These are phyloP conservation scores for Acleris laterana DNA, from an alignment of 2,888 invertebrate genomes.

Conservation along the genomic window DNA sequence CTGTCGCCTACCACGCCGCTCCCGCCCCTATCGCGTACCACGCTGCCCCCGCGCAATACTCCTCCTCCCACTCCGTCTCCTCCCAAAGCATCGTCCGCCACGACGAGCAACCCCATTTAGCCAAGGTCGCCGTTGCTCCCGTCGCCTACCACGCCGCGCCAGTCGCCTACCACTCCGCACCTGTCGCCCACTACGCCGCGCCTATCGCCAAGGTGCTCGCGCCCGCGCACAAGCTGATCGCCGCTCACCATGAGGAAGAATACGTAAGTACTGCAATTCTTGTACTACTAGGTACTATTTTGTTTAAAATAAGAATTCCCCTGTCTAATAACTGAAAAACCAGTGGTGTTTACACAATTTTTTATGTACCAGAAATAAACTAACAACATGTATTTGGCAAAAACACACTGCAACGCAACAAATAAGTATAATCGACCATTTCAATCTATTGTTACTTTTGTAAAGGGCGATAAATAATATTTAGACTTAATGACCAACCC, in stretches of 20 bases:
- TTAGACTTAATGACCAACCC: too few relatives aligned
- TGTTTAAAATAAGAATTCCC: conserved; percentile 1
- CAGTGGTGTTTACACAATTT: too few relatives aligned
- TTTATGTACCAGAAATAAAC: too few relatives aligned
- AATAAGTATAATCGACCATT: too few relatives aligned
- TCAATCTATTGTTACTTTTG: too few relatives aligned
- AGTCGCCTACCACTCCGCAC: conserved; percentile 45
- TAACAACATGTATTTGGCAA: too few relatives aligned
- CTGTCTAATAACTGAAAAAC: too few relatives aligned
- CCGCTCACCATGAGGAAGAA: conserved; percentile 56
- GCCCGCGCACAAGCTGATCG: conserved; percentile 50
- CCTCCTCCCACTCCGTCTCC: conserved; percentile 44
- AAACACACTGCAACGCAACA: too few relatives aligned
- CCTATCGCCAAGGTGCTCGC: conserved; percentile 55
- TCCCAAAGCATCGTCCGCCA: conserved; percentile 46
- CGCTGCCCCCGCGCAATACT: conserved; percentile 42
- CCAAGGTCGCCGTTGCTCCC: conserved; percentile 44
- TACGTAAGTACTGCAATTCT: conserved; percentile 51
- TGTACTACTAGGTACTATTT: not conserved
- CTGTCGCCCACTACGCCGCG: conserved; percentile 53
- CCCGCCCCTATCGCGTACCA: conserved; percentile 44
- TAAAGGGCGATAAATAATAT: too few relatives aligned
- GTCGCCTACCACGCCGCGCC: conserved; percentile 47
- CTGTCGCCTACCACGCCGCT: conserved; percentile 45
- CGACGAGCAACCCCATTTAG: conserved; percentile 49